These are phyloP conservation scores for Calameuta idolon DNA, from an alignment of 2,888 invertebrate species.

Conservation along the genomic window DNA sequence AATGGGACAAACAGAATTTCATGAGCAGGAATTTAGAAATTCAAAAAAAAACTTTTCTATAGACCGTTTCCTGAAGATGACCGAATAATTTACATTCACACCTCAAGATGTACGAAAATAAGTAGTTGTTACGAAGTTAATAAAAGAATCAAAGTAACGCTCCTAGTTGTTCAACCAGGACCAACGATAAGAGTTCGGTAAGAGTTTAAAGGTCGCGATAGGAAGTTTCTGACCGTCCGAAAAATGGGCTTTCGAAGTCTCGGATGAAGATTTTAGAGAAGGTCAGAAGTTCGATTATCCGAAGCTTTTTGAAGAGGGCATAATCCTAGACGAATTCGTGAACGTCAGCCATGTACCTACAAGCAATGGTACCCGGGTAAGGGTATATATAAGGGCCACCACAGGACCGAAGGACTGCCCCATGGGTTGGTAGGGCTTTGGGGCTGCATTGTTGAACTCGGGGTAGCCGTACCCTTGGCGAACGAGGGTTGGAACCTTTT, in stretches of 20 bases:
- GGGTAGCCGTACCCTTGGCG: conserved; percentile 35
- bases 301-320: not conserved
- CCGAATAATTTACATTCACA: too few relatives aligned
- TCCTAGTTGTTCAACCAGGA: not conserved
- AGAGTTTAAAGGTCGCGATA: not conserved
- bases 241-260: not conserved
- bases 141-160: not conserved
- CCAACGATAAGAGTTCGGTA: not conserved
- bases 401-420: conserved; percentile 21
- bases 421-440: conserved; percentile 22
- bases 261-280: not conserved
- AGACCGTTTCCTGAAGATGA: not conserved
- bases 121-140: not conserved
- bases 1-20: not conserved
- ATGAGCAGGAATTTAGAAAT: not conserved
- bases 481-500: conserved; percentile 53
- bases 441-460: conserved; percentile 42
- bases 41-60: not conserved
- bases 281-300: conserved; percentile 11
- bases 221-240: not conserved
- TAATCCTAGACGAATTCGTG: conserved; percentile 4
- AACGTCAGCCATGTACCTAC: not conserved
- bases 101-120: not conserved
- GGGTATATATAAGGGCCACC: not conserved
- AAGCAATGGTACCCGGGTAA: not conserved